phyloP scores from a whole-genome alignment of 23 tunicate genomes.

The Styela plicata region DNA sequence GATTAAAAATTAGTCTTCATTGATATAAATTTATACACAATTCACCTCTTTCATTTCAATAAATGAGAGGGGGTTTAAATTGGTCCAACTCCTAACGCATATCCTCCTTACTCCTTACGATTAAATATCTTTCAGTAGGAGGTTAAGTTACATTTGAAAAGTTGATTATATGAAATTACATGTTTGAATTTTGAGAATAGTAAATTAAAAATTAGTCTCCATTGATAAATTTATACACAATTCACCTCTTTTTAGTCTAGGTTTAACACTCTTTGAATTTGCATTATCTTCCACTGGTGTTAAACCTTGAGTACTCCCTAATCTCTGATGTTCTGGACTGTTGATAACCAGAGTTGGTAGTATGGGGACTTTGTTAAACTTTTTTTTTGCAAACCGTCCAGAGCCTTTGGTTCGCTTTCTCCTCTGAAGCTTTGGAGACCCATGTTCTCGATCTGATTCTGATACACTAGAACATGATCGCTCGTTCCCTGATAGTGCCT shows the following conservation, averaged over 20 bases:
- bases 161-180: no score
- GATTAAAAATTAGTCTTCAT: no score
- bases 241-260: background rate
- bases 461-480: conserved; percentile 6
- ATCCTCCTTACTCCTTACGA: no score
- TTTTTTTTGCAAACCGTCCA: background rate
- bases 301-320: background rate
- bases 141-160: no score
- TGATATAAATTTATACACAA: no score
- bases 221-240: no score
- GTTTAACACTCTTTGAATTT: background rate
- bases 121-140: no score
- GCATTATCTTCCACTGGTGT: background rate
- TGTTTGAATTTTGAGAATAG: no score
- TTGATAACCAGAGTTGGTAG: background rate
- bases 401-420: background rate
- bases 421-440: background rate
- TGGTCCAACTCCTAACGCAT: no score
- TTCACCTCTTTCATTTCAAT: no score
- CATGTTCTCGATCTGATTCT: background rate
- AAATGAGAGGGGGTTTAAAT: no score
- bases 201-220: no score
- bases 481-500: background rate
- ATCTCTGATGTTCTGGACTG: conserved; percentile 1
- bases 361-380: background rate